These are phyloP conservation scores for Lydus trimaculatus DNA, from an alignment of 2,888 invertebrate genomes.

Conservation along the genomic window DNA sequence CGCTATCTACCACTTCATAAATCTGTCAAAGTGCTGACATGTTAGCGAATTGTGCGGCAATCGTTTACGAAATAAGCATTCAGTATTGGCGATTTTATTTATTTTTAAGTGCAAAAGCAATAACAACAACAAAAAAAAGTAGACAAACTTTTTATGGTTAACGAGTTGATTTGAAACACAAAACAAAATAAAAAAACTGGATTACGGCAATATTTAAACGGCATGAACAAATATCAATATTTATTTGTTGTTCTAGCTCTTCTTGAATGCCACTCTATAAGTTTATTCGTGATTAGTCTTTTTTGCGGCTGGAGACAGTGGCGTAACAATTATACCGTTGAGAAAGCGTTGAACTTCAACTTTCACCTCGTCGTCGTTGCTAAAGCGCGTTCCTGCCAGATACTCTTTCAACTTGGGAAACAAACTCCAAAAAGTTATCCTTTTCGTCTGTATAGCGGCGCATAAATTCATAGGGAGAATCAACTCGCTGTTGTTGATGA, in stretches of 20 bases:
- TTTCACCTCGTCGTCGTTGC: too few species aligned
- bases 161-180: slow-evolving; percentile 5
- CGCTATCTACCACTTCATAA: slow-evolving; percentile 49
- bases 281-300: too few species aligned
- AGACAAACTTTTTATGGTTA: slow-evolving; percentile 33
- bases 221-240: slow-evolving; percentile 40
- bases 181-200: slow-evolving; percentile 39
- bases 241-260: not conserved
- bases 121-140: slow-evolving; percentile 19
- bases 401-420: too few species aligned
- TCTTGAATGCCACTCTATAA: not conserved
- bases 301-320: too few species aligned
- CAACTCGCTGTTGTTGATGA: too few species aligned
- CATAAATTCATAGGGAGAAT: too few species aligned
- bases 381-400: too few species aligned
- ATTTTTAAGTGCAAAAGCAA: slow-evolving; percentile 16
- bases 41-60: slow-evolving; percentile 37
- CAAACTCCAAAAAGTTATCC: too few species aligned
- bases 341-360: too few species aligned
- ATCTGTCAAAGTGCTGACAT: slow-evolving; percentile 46
- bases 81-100: not conserved
- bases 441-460: too few species aligned
- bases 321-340: too few species aligned
- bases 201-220: slow-evolving; percentile 36
- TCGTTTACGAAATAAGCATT: slow-evolving; percentile 38